A percentile compares a stretch with the other conserved stretches of the same genome.
phyloP scores from a whole-genome alignment of 2,113 vertebrate species.

The Rousettus leschenaultii region DNA sequence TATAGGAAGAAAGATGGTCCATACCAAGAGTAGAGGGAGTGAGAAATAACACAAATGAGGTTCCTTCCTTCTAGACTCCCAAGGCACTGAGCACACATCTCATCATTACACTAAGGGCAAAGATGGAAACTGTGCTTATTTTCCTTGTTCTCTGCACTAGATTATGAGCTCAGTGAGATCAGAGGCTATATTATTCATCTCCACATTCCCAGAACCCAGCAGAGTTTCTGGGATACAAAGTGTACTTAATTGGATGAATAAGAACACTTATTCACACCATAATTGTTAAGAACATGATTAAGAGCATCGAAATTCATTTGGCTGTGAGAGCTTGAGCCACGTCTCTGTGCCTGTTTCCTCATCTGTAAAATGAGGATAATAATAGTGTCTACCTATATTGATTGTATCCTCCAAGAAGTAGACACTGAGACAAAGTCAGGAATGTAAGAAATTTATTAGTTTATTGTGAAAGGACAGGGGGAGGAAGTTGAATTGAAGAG shows the following conservation, averaged over 20 bases:
- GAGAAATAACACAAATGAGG: conserved; percentile 31
- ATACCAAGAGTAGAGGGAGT: background rate
- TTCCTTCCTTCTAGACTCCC: background rate
- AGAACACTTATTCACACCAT: too few relatives aligned
- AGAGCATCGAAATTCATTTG: background rate
- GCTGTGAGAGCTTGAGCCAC: background rate
- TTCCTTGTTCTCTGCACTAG: background rate
- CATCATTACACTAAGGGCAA: background rate
- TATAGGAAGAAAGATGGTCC: background rate
- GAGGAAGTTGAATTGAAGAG: background rate
- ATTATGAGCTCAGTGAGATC: background rate
- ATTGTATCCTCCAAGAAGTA: background rate
- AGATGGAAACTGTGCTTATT: background rate
- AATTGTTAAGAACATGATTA: background rate
- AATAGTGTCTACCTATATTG: background rate
- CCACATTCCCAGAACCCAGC: background rate
- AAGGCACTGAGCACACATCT: background rate
- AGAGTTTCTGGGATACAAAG: background rate
- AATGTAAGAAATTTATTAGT: background rate
- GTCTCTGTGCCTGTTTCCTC: background rate
- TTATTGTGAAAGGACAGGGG: background rate
- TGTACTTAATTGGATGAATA: background rate
- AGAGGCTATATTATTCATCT: background rate
- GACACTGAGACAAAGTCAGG: background rate
- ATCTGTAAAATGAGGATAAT: background rate